These are phyloP conservation scores for Meganola albula DNA, from an alignment of 2,888 invertebrate genomes.

Conservation along the genomic window DNA sequence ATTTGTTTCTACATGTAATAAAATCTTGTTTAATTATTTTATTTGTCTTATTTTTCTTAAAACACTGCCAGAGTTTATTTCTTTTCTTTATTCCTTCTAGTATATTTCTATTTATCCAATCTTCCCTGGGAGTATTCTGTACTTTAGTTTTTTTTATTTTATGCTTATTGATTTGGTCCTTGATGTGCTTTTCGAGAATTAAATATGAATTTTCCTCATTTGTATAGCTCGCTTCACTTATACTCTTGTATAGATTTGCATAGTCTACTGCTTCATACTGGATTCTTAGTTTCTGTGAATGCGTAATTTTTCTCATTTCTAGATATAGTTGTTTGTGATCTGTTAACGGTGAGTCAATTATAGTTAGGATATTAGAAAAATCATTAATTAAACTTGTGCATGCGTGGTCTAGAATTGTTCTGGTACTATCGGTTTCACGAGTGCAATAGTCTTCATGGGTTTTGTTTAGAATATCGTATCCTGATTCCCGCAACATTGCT, in stretches of 20 bases:
- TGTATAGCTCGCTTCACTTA: no score
- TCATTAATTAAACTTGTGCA: not conserved
- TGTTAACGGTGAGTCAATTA: slow-evolving; percentile 3
- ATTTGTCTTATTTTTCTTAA: no score
- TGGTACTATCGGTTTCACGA: not conserved
- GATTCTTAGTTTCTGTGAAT: not conserved
- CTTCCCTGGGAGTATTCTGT: not conserved
- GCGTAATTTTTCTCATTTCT: not conserved
- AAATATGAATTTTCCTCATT: no score
- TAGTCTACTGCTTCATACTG: slow-evolving; percentile 1
- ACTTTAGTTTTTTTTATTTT: not conserved
- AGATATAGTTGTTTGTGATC: slow-evolving; percentile 8
- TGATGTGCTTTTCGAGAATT: no score
- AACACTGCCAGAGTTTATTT: no score
- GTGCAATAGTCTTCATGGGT: not conserved
- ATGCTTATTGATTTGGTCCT: no score
- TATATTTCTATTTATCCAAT: no score
- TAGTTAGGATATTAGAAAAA: not conserved
- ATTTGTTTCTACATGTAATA: no score
- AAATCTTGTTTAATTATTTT: no score
- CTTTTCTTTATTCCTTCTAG: no score
- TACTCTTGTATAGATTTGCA: no score
- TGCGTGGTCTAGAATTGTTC: slow-evolving; percentile 1
- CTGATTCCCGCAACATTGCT: not conserved
- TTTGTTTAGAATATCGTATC: not conserved